Percentiles rank a stretch among this genome's conserved stretches.
Conservation (phyloP, 2,797 vertebrate species). For the Perodicticus potto region DNA sequence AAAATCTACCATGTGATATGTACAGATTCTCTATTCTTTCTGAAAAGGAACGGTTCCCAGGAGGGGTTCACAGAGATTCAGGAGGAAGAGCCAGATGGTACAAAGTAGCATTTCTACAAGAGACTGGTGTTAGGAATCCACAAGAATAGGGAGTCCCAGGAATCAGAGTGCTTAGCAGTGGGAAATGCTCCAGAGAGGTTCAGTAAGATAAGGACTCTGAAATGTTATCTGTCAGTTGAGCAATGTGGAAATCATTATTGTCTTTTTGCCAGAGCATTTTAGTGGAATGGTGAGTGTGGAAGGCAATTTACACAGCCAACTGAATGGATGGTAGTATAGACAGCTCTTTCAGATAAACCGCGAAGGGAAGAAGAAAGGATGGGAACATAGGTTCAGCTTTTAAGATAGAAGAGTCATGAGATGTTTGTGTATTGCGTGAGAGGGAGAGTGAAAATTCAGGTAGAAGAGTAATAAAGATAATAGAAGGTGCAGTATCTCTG, state of each 20-base stretch:
- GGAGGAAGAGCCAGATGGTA: neutral
- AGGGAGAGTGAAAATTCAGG: neutral
- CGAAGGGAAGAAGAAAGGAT: neutral
- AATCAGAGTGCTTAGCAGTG: neutral
- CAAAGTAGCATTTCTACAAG: neutral
- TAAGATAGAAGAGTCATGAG: neutral
- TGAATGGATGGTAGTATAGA: neutral
- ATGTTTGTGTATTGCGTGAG: neutral
- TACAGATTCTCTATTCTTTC: neutral
- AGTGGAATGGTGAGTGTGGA: neutral
- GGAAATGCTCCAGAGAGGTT: neutral
- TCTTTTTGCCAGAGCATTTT: neutral
- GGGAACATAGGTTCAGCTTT: neutral
- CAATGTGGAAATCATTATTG: neutral
- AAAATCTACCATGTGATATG: neutral
- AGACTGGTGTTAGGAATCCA: neutral
- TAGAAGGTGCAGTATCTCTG: neutral
- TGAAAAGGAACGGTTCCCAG: slow-evolving; percentile 2
- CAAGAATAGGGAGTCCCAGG: neutral
- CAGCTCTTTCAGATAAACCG: neutral
- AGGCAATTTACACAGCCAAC: neutral
- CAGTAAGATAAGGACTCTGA: neutral
- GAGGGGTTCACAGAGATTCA: neutral
- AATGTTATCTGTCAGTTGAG: neutral
- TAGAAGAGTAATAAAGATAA: neutral